Conservation (phyloP, 1,140 invertebrate genomes). For the Ruditapes philippinarum region DNA sequence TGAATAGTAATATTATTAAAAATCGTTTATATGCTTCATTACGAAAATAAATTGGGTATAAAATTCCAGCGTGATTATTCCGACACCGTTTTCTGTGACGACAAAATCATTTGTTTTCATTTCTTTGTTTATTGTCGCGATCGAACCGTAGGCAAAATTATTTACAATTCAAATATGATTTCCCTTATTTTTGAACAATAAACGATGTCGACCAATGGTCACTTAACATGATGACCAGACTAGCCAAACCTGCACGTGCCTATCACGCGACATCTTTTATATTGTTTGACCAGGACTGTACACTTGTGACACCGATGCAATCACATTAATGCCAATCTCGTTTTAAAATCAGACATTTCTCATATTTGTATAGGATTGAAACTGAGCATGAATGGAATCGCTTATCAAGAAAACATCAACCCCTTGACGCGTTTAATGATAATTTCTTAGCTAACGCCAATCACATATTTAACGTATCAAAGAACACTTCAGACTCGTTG, state of each 20-base stretch:
- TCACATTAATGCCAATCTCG: slow-evolving; percentile 46
- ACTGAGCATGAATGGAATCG: slow-evolving; percentile 37
- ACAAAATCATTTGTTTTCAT: not conserved
- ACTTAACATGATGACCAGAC: slow-evolving; percentile 24
- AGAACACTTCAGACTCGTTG: slow-evolving; percentile 31
- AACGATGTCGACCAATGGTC: slow-evolving; percentile 32
- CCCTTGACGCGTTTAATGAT: slow-evolving; percentile 48
- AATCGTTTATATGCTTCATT: slow-evolving; percentile 29
- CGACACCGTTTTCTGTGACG: slow-evolving; percentile 39
- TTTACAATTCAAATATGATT: slow-evolving; percentile 56
- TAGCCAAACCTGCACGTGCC: slow-evolving; percentile 13
- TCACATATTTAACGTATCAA: slow-evolving; percentile 66
- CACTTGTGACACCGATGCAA: slow-evolving; percentile 36
- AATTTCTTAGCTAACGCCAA: slow-evolving; percentile 43
- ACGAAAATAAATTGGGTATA: slow-evolving; percentile 34
- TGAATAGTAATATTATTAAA: slow-evolving; percentile 32
- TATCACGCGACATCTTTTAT: slow-evolving; percentile 5
- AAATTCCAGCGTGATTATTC: slow-evolving; percentile 50
- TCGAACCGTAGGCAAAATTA: slow-evolving; percentile 12
- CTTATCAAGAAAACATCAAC: slow-evolving; percentile 49
- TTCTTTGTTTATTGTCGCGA: slow-evolving; percentile 53
- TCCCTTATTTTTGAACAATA: slow-evolving; percentile 23
- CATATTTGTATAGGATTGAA: slow-evolving; percentile 11
- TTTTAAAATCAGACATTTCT: slow-evolving; percentile 35
- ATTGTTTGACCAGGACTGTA: slow-evolving; percentile 29